phyloP scores from a whole-genome alignment of 2,888 invertebrate species.

The Watsonalla cultraria region DNA sequence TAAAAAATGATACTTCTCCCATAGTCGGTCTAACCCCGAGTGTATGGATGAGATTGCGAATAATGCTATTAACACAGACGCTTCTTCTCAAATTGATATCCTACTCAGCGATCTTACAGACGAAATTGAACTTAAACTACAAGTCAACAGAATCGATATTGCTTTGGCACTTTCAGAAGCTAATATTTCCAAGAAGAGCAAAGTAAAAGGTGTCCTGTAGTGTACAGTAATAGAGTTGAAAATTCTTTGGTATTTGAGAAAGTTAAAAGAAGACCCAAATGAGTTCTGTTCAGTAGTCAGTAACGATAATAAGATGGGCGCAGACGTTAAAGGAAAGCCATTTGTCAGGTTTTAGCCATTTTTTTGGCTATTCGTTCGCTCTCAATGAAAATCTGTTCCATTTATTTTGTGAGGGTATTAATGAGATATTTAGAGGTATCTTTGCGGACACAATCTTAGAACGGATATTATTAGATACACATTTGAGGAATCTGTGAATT shows the following conservation, averaged over 20 bases:
- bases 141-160: conserved; percentile 32
- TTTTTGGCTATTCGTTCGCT: conserved; percentile 69
- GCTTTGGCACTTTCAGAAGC: conserved; percentile 16
- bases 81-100: conserved; percentile 78
- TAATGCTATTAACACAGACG: conserved; percentile 80
- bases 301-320: conserved; percentile 79
- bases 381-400: conserved; percentile 76
- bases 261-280: conserved; percentile 66
- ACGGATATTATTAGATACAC: no score
- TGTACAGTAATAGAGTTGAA: conserved; percentile 21
- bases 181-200: conserved; percentile 29
- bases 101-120: conserved; percentile 33
- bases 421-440: conserved; percentile 54
- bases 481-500: no score
- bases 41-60: conserved; percentile 79
- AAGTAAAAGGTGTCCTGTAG: conserved; percentile 33
- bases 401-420: conserved; percentile 63
- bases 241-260: conserved; percentile 28
- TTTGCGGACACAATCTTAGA: neutral
- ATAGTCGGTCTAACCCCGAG: conserved; percentile 71
- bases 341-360: conserved; percentile 77
- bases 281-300: conserved; percentile 76
- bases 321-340: conserved; percentile 79
- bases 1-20: conserved; percentile 73
- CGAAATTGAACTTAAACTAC: conserved; percentile 35